Evolutionary conservation across 2,113 vertebrate species (phyloP), one percentile per base, ranked within the genome.

Genomic region (Marmota monax): DNA sequence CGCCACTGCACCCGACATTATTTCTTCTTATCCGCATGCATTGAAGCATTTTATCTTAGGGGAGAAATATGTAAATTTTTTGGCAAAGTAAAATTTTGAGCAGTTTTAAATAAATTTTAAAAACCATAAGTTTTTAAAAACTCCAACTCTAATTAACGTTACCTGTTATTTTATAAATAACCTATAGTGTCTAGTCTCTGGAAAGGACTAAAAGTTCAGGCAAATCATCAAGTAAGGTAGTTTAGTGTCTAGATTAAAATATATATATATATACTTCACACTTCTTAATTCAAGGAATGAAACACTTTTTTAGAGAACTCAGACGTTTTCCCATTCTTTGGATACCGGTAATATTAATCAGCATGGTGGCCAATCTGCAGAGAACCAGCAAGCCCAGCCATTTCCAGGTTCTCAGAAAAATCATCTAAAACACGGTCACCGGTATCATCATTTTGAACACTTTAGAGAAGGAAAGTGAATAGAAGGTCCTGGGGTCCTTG

Each of bases 81-180:
- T 27, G 29, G 27, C 16, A 67, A 73, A 22, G n/a, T 16, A 65
- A 90, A 85, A 27, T 67, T 85, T 61, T 74, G 63, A 90, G 48
- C 34, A 56, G 18, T 25, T 51, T 80, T 67, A 69, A 69, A 85
- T 56, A 16, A 79, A 73, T 39, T 80, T 39, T 17, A n/a, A 34
- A 69, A 91, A 45, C 32, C 53, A 11, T 13, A 45, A 87, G 22
- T 37, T 69, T 88, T 83, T 27, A 37, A 86, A 82, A 95, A 92
- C 7, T 51, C 25, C 65, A 39, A 58, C 23, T 87, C 58, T 45
- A 42, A 29, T 45, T 39, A 39, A 67, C 67, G n/a, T 73, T 86
- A 29, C 74, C 56, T 48, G 4, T 67, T 42, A 58, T 61, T 88
- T 74, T 20, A 67, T 45, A 16, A 82, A 25, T 45, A 37, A 23